These are phyloP conservation scores for Kryptopterus vitreolus DNA, from an alignment of 2,797 vertebrate genomes.

Conservation along the genomic window DNA sequence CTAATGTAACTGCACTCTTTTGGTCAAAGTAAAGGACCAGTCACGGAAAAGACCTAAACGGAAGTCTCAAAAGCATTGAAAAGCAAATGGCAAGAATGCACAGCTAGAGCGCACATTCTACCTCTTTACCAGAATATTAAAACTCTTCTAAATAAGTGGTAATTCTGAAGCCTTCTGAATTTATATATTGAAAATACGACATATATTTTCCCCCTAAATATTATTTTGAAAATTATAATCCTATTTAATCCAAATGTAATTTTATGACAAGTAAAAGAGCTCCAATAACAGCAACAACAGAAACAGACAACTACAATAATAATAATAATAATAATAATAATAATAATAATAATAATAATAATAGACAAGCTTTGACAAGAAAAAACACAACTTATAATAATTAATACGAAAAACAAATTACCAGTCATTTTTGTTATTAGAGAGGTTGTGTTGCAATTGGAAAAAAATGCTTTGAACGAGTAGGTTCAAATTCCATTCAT, in stretches of 20 bases:
- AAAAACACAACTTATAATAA: background rate
- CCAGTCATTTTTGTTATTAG: background rate
- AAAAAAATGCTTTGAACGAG: background rate
- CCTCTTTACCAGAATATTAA: background rate
- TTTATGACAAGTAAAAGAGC: background rate
- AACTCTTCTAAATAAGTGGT: background rate
- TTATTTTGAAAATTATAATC: background rate
- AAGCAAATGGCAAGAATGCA: slow-evolving; percentile 12
- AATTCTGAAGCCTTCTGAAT: background rate
- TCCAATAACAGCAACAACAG: background rate
- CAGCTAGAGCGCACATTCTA: background rate
- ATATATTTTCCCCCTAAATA: no score
- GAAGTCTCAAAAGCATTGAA: slow-evolving; percentile 24
- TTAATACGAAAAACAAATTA: background rate
- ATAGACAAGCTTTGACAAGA: background rate
- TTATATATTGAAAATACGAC: background rate
- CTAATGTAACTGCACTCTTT: slow-evolving; percentile 40
- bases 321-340: background rate
- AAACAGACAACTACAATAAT: background rate
- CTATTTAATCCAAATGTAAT: background rate
- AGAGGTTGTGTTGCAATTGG: background rate
- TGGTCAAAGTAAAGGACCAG: slow-evolving; percentile 39
- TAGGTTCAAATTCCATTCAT: background rate
- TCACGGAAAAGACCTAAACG: slow-evolving; percentile 42
- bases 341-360: background rate